phyloP scores from a whole-genome alignment of 2,113 vertebrate species.

The Tauraco erythrolophus region DNA sequence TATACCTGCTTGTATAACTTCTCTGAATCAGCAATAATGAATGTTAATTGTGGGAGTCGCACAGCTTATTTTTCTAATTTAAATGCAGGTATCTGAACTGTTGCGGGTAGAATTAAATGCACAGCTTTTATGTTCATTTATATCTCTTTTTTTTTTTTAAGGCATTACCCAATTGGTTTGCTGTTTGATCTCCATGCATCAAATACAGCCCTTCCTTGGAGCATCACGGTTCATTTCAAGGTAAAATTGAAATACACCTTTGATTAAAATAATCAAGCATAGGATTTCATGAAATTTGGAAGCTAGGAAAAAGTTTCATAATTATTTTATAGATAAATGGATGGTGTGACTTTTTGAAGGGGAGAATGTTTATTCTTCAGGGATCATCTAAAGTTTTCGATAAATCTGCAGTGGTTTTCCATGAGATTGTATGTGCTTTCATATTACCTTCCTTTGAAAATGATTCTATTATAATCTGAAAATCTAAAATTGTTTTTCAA shows the following conservation, averaged over 20 bases:
- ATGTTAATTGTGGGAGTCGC: not conserved
- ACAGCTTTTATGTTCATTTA: not conserved
- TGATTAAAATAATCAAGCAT: not conserved
- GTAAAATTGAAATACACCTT: slow-evolving; percentile 72
- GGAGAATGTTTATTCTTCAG: not conserved
- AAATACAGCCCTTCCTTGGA: slow-evolving; percentile 94
- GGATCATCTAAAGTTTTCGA: not conserved
- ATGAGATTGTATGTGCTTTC: not conserved
- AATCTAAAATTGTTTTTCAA: not conserved
- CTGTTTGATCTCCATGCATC: slow-evolving; percentile 96
- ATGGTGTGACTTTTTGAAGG: not conserved
- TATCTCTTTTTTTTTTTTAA: slow-evolving; percentile 64
- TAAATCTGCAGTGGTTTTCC: not conserved
- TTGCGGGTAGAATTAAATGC: not conserved
- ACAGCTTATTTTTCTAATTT: not conserved
- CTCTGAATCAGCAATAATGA: not conserved
- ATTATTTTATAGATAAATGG: not conserved
- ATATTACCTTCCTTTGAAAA: not conserved
- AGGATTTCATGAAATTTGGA: not conserved
- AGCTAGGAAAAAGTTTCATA: not conserved
- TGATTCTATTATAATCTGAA: not conserved
- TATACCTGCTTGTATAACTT: not conserved
- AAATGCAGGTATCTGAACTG: slow-evolving; percentile 5
- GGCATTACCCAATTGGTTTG: slow-evolving; percentile 97
- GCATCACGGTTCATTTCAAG: slow-evolving; percentile 97